A percentile compares a stretch with the other conserved stretches of the same genome.
These are phyloP conservation scores for Lytechinus variegatus DNA, from an alignment of 35 echinoderm and acorn worm species.

Conservation along the genomic window DNA sequence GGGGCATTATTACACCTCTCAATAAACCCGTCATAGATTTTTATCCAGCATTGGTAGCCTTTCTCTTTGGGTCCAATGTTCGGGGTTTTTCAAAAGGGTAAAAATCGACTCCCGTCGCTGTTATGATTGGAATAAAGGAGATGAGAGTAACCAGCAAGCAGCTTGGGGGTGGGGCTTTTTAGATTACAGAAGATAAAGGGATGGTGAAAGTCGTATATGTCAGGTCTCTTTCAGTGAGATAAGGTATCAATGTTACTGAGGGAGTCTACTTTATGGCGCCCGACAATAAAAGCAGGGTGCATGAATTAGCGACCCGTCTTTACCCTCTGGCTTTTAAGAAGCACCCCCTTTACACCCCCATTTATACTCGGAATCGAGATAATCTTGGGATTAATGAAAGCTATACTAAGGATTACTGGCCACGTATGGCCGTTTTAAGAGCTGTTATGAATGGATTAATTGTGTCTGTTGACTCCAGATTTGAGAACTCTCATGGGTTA, in stretches of 20 bases:
- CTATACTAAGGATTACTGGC: not conserved
- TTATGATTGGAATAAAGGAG: not conserved
- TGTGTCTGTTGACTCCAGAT: not conserved
- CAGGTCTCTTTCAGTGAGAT: no score
- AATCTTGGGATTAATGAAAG: not conserved
- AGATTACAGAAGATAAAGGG: not conserved
- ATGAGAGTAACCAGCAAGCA: not conserved
- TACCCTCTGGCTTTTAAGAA: not conserved
- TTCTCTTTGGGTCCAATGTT: not conserved
- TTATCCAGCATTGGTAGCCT: not conserved
- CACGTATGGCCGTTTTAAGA: not conserved
- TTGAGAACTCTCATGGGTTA: not conserved
- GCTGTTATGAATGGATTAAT: slow-evolving; percentile 1
- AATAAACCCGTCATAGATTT: not conserved
- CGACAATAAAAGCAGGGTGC: not conserved
- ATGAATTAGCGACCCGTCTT: not conserved
- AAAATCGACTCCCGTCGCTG: not conserved
- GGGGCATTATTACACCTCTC: not conserved
- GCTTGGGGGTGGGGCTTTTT: not conserved
- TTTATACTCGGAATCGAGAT: not conserved
- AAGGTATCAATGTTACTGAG: not conserved
- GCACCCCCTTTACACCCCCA: not conserved
- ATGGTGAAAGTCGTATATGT: not conserved
- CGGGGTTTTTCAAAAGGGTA: not conserved
- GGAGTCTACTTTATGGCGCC: not conserved